Evolutionary conservation across 1,140 invertebrate genomes (phyloP), one percentile per base, ranked within the genome.

Genomic region (Ceratitis capitata): DNA sequence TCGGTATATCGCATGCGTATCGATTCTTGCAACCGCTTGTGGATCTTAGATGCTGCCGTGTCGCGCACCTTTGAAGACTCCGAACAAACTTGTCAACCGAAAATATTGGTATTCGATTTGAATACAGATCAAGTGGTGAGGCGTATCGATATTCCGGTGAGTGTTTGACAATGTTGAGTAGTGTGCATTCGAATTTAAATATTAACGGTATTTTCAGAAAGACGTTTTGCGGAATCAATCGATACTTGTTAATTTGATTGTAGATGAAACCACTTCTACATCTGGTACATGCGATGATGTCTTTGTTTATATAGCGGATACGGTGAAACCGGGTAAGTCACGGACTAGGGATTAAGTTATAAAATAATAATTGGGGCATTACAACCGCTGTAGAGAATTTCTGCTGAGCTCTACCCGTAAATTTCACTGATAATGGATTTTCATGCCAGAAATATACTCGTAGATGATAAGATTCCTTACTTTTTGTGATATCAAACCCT

Each of bases 1-100:
- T 78, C 69, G 1, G 69, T 78, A 14, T 78, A 78, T 78, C 69
- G 69, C 69, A 78, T 78, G 69, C 69, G 69, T n/a, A 78, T 78
- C 6, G 69, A 78, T 35, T 78, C 69, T 23, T 78, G 69, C 39
- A 78, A 78, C 32, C 69, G 69, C 26, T 78, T 78, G 23, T 78
- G 69, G 69, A 26, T 45, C 23, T 45, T 78, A 26, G 69, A 78
- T 42, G 69, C 69, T 19, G 69, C 19, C 12, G 69, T 78, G 2
- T 78, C 69, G 23, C 69, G 69, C 39, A 78, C 69, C 3, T 78
- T 78, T 23, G 69, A 78, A 78, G 69, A 78, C 69, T 78, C 69
- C 39, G 69, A 78, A 23, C 69, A 78, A 45, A 78, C 69, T 5
- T 78, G 69, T n/a, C 69, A 26, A 78, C 69, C 69, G 14, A 78